Percentiles rank a stretch among this genome's conserved stretches.
phyloP scores from a whole-genome alignment of 2,888 invertebrate genomes.

The Cenopis cana region DNA sequence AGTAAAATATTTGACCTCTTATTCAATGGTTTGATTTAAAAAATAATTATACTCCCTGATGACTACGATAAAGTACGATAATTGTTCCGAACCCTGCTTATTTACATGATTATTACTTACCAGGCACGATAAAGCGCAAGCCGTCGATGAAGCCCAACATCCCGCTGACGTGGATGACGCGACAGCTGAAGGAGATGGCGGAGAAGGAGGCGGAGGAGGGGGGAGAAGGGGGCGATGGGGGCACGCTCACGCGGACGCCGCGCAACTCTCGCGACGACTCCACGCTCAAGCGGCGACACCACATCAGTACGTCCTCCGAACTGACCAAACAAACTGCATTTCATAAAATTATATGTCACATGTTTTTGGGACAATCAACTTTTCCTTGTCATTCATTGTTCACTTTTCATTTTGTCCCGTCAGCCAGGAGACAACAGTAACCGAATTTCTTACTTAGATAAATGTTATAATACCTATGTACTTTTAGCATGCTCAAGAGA shows the following conservation, averaged over 20 bases:
- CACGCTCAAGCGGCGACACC: conserved; percentile 73
- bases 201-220: conserved; percentile 83
- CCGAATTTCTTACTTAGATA: too few relatives aligned
- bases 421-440: too few relatives aligned
- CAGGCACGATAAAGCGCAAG: conserved; percentile 95
- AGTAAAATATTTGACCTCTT: too few relatives aligned
- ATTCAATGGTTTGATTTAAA: too few relatives aligned
- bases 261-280: conserved; percentile 65
- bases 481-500: too few relatives aligned
- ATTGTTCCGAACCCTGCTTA: neutral
- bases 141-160: conserved; percentile 97
- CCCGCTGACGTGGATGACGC: conserved; percentile 95
- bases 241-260: conserved; percentile 83
- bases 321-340: neutral
- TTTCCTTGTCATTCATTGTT: too few relatives aligned
- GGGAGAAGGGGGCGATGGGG: conserved; percentile 82
- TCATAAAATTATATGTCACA: neutral
- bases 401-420: too few relatives aligned
- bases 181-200: conserved; percentile 95
- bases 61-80: too few relatives aligned
- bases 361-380: too few relatives aligned
- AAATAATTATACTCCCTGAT: too few relatives aligned
- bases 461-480: too few relatives aligned
- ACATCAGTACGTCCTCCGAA: conserved; percentile 56
- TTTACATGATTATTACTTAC: conserved; percentile 13